These are phyloP conservation scores for Hetaerina titia DNA, from an alignment of 2,888 invertebrate species.

Conservation along the genomic window DNA sequence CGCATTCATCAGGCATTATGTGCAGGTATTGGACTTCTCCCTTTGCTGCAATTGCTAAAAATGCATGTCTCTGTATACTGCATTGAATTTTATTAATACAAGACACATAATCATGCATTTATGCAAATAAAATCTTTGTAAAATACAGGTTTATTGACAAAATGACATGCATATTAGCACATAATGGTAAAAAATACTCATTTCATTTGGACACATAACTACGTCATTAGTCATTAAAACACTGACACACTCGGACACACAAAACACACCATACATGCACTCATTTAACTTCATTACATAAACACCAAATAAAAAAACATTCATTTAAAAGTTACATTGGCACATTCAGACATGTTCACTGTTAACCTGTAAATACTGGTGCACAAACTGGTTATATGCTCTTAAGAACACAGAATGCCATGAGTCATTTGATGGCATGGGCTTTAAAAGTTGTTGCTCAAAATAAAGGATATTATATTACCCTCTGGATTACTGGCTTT, in stretches of 20 bases:
- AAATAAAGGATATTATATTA: slow-evolving; percentile 67
- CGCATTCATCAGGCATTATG: slow-evolving; percentile 67
- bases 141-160: slow-evolving; percentile 39
- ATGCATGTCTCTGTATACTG: slow-evolving; percentile 65
- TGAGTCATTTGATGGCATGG: slow-evolving; percentile 66
- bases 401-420: slow-evolving; percentile 66
- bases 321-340: slow-evolving; percentile 46
- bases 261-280: slow-evolving; percentile 63
- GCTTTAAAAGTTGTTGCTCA: slow-evolving; percentile 68
- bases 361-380: slow-evolving; percentile 65
- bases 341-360: slow-evolving; percentile 63
- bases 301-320: slow-evolving; percentile 59
- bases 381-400: slow-evolving; percentile 68
- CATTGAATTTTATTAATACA: slow-evolving; percentile 63
- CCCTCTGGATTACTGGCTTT: slow-evolving; percentile 67
- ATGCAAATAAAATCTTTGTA: slow-evolving; percentile 63
- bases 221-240: slow-evolving; percentile 55
- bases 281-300: slow-evolving; percentile 61
- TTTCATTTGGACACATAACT: slow-evolving; percentile 56
- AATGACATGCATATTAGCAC: slow-evolving; percentile 63
- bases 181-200: slow-evolving; percentile 59
- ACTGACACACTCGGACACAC: slow-evolving; percentile 38
- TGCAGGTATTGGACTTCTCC: slow-evolving; percentile 67
- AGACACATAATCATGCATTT: slow-evolving; percentile 61
- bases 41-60: slow-evolving; percentile 59